Evolutionary conservation across 2,113 vertebrate species (phyloP).

Genomic region (Cinclus mexicanus): DNA sequence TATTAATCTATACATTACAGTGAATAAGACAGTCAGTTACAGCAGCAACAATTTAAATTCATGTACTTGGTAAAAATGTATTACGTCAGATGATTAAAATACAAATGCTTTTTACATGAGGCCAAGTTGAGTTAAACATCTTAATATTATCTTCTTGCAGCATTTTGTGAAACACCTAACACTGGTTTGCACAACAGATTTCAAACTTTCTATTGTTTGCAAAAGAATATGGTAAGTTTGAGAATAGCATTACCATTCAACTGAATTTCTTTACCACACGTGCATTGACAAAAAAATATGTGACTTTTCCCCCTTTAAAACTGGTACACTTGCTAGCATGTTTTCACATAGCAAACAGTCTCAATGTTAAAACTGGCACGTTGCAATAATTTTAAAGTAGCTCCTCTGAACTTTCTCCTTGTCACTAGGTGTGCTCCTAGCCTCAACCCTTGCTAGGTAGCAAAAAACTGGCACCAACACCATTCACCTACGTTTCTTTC

Average conservation of each 20-base stretch:
- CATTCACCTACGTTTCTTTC: neutral
- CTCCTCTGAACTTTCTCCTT: neutral
- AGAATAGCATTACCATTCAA: neutral
- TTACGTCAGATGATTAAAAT: neutral
- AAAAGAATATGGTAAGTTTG: neutral
- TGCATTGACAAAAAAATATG: neutral
- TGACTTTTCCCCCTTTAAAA: neutral
- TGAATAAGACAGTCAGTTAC: neutral
- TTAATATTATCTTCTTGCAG: neutral
- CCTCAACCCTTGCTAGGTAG: neutral
- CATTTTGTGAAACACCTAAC: neutral
- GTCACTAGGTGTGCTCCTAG: neutral
- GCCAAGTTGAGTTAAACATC: neutral
- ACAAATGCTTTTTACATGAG: neutral
- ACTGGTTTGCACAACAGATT: neutral
- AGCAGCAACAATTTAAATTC: neutral
- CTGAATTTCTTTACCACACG: neutral
- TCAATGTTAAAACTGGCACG: neutral
- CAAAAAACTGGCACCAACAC: neutral
- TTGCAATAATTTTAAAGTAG: neutral
- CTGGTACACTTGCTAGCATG: neutral
- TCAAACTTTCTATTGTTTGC: neutral
- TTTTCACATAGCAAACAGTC: neutral
- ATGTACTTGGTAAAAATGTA: neutral
- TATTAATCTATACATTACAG: neutral